phyloP scores from a whole-genome alignment of 2,888 invertebrate species.

The Digitonthophagus gazella region DNA sequence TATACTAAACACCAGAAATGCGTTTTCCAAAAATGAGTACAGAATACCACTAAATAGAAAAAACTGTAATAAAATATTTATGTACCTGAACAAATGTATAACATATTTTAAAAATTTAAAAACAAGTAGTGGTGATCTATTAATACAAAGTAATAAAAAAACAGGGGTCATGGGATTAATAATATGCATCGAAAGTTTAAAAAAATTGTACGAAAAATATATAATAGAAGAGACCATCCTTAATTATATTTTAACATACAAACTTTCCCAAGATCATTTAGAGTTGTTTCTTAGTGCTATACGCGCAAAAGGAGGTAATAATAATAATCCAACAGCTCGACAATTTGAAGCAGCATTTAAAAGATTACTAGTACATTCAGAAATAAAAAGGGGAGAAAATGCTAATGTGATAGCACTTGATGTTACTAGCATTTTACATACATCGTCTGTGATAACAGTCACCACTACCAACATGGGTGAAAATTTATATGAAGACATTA shows the following conservation, averaged over 20 bases:
- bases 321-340: conserved; percentile 32
- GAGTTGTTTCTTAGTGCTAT: no score
- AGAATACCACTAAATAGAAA: conserved; percentile 11
- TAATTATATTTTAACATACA: conserved; percentile 29
- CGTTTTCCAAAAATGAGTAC: conserved; percentile 11
- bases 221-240: conserved; percentile 12
- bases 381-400: background rate
- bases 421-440: background rate
- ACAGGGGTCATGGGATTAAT: conserved; percentile 33
- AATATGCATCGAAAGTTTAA: conserved; percentile 24
- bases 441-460: background rate
- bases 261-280: conserved; percentile 34
- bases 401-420: conserved; percentile 1
- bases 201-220: background rate
- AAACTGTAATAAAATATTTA: conserved; percentile 15
- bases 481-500: background rate
- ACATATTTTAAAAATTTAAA: conserved; percentile 26
- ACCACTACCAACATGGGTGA: background rate
- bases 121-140: conserved; percentile 25
- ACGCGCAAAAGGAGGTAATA: no score
- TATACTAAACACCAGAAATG: conserved; percentile 26
- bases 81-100: conserved; percentile 22
- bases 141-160: conserved; percentile 27
- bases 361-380: background rate
- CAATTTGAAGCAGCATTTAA: conserved; percentile 28